Evolutionary conservation across 2,797 vertebrate species (phyloP).

Genomic region (Moxostoma hubbsi): DNA sequence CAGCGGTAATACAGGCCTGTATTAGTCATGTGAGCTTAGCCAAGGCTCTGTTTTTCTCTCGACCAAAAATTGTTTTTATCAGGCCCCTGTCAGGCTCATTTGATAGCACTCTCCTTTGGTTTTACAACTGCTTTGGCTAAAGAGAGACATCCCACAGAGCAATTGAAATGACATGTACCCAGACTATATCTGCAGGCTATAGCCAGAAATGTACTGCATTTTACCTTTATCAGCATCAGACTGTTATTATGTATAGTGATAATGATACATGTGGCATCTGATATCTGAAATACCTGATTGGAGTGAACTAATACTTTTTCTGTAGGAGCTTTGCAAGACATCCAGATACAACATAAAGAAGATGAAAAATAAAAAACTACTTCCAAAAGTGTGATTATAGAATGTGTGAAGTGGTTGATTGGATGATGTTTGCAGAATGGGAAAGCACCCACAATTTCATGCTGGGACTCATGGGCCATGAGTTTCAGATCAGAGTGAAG

Average conservation of each 20-base stretch:
- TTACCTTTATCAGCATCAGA: slow-evolving; percentile 37
- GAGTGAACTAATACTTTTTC: slow-evolving; percentile 18
- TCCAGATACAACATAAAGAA: slow-evolving; percentile 33
- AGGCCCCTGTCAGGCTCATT: slow-evolving; percentile 50
- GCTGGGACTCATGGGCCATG: slow-evolving; percentile 55
- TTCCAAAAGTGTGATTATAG: slow-evolving; percentile 36
- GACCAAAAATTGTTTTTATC: slow-evolving; percentile 47
- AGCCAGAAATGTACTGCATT: slow-evolving; percentile 31
- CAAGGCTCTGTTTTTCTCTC: slow-evolving; percentile 49
- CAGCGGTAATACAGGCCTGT: slow-evolving; percentile 45
- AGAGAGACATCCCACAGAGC: slow-evolving; percentile 45
- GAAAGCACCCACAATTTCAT: slow-evolving; percentile 51
- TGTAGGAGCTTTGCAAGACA: slow-evolving; percentile 26
- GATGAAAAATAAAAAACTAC: slow-evolving; percentile 23
- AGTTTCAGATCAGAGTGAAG: slow-evolving; percentile 56
- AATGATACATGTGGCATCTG: slow-evolving; percentile 31
- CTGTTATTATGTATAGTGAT: slow-evolving; percentile 25
- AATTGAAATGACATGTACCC: slow-evolving; percentile 25
- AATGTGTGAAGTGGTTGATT: slow-evolving; percentile 46
- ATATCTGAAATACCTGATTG: slow-evolving; percentile 20
- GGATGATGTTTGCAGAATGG: slow-evolving; percentile 51
- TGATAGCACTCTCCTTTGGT: slow-evolving; percentile 50
- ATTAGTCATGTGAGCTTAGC: slow-evolving; percentile 46
- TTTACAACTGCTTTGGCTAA: slow-evolving; percentile 50
- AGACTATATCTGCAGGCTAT: slow-evolving; percentile 33